Percentiles rank a stretch among this genome's conserved stretches.
These are phyloP conservation scores for Mythimna impura DNA, from an alignment of 2,888 invertebrate species.

Conservation along the genomic window DNA sequence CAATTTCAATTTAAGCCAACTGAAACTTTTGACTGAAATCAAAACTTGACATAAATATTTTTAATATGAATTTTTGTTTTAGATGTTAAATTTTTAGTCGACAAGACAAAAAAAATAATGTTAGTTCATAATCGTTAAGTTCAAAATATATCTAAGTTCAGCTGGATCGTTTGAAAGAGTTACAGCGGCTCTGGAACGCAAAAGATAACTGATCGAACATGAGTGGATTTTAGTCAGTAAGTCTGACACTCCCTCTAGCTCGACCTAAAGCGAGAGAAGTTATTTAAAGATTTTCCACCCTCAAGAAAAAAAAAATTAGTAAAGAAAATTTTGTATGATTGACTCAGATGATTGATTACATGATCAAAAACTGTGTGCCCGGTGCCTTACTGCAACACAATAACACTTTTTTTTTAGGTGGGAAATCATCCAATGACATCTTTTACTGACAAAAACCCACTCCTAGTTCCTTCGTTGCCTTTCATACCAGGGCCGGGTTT, in stretches of 20 bases:
- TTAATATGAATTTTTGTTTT: constrained; percentile 5
- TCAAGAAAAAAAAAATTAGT: no score
- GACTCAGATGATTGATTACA: no score
- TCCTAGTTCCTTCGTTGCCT: no score
- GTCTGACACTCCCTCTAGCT: neutral
- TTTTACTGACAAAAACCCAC: no score
- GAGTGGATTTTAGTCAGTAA: neutral
- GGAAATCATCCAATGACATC: no score
- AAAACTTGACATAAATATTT: neutral
- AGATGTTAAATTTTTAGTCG: constrained; percentile 1
- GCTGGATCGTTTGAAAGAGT: neutral
- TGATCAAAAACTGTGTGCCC: no score
- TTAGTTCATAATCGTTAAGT: neutral
- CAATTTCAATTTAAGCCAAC: neutral
- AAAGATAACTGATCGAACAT: neutral
- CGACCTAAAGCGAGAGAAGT: neutral
- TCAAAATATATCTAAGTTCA: constrained; percentile 4
- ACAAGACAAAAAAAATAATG: neutral
- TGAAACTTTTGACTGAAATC: neutral
- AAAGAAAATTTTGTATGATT: no score
- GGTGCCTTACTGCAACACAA: neutral
- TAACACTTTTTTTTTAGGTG: no score
- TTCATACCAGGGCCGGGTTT: no score
- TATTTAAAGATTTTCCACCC: neutral
- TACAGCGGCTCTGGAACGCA: no score